Evolutionary conservation across 2,888 invertebrate genomes (phyloP).

Genomic region (Drosophila aldrichi): DNA sequence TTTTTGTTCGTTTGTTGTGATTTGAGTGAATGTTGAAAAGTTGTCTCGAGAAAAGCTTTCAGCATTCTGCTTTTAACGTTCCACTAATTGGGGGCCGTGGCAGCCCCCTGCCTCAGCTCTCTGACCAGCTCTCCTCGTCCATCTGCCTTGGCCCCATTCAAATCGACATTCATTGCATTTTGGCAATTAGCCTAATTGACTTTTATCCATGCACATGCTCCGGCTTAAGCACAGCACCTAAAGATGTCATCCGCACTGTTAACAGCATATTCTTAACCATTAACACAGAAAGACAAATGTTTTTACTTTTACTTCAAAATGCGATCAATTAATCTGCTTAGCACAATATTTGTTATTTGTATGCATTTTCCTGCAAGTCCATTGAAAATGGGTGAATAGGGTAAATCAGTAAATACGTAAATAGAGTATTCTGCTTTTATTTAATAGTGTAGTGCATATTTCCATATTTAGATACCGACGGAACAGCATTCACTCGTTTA

Average conservation of each 20-base stretch:
- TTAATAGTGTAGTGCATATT: no score
- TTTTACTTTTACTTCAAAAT: background rate
- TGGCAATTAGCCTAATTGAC: conserved; percentile 79
- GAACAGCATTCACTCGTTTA: no score
- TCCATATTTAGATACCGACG: no score
- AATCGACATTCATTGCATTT: conserved; percentile 77
- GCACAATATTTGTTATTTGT: no score
- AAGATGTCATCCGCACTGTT: background rate
- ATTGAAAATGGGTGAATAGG: no score
- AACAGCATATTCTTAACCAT: background rate
- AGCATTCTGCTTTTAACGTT: conserved; percentile 33
- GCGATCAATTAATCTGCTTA: background rate
- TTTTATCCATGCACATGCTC: conserved; percentile 70
- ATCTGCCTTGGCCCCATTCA: conserved; percentile 75
- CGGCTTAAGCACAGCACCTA: conserved; percentile 6
- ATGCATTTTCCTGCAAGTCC: no score
- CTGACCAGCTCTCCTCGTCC: conserved; percentile 13
- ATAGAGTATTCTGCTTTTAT: no score
- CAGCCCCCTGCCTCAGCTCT: background rate
- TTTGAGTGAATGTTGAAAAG: conserved; percentile 67
- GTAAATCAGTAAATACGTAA: no score
- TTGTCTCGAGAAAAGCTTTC: conserved; percentile 59
- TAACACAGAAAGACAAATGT: background rate
- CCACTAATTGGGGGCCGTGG: conserved; percentile 55
- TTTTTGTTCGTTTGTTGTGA: conserved; percentile 45